Percentiles rank a stretch among this genome's conserved stretches.
These are phyloP conservation scores for Misgurnus mizolepis DNA, from an alignment of 2,113 vertebrate genomes.

Conservation along the genomic window DNA sequence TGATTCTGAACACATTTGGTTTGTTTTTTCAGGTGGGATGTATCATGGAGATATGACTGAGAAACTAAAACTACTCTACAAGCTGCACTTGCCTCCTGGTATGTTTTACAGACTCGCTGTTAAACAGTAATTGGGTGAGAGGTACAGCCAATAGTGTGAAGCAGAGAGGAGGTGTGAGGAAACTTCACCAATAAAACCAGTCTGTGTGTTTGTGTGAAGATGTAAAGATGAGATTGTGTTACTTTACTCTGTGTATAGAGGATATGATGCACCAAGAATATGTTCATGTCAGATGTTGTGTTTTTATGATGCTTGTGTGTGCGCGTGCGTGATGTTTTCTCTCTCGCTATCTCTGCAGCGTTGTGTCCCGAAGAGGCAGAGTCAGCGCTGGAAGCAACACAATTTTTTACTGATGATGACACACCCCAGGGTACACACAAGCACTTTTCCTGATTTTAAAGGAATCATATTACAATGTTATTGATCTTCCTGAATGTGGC, in stretches of 20 bases:
- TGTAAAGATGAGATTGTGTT: background rate
- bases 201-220: background rate
- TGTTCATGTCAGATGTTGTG: background rate
- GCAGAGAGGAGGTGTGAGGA: background rate
- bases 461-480: too few relatives aligned
- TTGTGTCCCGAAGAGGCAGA: constrained; percentile 89
- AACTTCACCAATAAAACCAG: background rate
- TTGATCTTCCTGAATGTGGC: too few relatives aligned
- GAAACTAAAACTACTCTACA: constrained; percentile 94
- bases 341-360: constrained; percentile 70
- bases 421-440: constrained; percentile 75
- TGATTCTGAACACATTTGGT: background rate
- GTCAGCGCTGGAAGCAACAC: constrained; percentile 90
- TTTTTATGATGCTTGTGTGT: background rate
- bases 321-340: background rate
- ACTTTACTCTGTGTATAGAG: background rate
- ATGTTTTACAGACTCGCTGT: background rate
- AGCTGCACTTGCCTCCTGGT: constrained; percentile 95
- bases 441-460: background rate
- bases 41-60: constrained; percentile 96
- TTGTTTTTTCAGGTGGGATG: constrained; percentile 84
- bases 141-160: background rate
- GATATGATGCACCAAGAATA: background rate
- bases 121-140: background rate
- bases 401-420: constrained; percentile 87